Conservation (phyloP, 2,888 invertebrate genomes). For the Euzetes globulus region DNA sequence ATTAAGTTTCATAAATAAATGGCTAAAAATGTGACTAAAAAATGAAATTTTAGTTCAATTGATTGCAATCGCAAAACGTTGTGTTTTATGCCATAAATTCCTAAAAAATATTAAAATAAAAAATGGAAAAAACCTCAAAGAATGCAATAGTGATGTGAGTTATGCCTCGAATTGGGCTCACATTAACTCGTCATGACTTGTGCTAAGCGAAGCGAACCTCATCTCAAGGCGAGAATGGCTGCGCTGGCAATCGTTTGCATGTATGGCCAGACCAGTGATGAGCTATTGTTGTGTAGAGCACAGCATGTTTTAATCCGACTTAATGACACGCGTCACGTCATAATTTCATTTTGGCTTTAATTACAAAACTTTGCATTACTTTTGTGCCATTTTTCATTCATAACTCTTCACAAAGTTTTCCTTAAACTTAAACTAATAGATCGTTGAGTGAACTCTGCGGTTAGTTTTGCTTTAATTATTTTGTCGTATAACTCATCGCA, state of each 20-base stretch:
- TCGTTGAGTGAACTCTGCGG: not conserved
- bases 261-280: conserved; percentile 11
- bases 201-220: not conserved
- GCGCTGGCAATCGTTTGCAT: not conserved
- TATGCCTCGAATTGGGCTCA: too few relatives aligned
- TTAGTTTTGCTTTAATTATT: not conserved
- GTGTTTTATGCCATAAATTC: too few relatives aligned
- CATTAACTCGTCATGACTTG: not conserved
- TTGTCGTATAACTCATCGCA: not conserved
- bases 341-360: conserved; percentile 23
- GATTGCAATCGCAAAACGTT: not conserved
- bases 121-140: not conserved
- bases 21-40: not conserved
- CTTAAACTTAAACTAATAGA: not conserved
- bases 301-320: conserved; percentile 21
- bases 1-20: not conserved
- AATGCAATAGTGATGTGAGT: not conserved
- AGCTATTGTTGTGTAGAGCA: conserved; percentile 4
- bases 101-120: not conserved
- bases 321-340: conserved; percentile 21
- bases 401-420: conserved; percentile 16
- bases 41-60: too few relatives aligned
- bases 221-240: conserved; percentile 13
- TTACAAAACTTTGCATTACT: conserved; percentile 12
- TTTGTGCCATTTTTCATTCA: not conserved